A percentile compares a stretch with the other conserved stretches of the same genome.
phyloP scores from a whole-genome alignment of 2,113 vertebrate species.

The Phylloscopus whistleri region DNA sequence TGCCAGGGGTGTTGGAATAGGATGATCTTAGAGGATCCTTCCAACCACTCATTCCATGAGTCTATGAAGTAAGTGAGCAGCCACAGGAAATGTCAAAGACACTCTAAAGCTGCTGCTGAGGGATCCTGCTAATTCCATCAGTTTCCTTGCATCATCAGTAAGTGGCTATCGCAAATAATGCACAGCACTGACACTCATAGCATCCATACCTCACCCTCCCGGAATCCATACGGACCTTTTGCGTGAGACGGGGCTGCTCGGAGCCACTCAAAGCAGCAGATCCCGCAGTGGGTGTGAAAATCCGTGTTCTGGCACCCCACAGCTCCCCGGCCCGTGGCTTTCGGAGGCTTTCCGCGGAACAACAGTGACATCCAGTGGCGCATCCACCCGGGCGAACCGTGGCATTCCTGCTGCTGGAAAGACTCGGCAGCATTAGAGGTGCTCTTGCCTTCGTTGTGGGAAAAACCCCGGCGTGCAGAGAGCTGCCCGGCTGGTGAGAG shows the following conservation, averaged over 20 bases:
- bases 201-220: neutral
- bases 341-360: neutral
- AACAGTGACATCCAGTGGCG: conserved; percentile 71
- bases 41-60: neutral
- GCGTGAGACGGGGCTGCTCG: neutral
- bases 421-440: fast-evolving
- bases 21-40: neutral
- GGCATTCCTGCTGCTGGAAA: neutral
- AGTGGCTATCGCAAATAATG: neutral
- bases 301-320: fast-evolving
- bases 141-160: neutral
- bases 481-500: neutral
- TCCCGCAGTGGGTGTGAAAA: neutral
- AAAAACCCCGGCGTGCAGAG: neutral
- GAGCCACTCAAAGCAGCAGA: neutral
- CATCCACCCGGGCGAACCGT: fast-evolving
- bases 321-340: too few species aligned
- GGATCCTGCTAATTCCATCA: neutral
- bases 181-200: neutral
- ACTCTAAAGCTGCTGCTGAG: neutral
- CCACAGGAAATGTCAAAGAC: neutral
- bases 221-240: neutral
- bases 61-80: neutral
- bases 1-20: neutral
- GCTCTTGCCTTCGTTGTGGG: fast-evolving